Evolutionary conservation across 2,797 vertebrate genomes (phyloP).

Genomic region (Pelobates cultripes): DNA sequence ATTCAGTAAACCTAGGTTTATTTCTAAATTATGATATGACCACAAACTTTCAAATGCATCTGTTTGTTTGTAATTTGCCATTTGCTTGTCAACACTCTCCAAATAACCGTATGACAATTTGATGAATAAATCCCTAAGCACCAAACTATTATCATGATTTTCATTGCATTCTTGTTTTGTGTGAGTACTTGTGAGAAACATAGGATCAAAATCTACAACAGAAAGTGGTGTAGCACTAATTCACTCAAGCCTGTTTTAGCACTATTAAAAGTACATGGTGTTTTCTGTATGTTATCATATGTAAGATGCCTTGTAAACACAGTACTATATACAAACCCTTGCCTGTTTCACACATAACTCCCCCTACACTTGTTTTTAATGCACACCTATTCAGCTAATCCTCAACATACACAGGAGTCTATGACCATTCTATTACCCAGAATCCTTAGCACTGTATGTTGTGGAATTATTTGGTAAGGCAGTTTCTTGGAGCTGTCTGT

Average conservation of each 20-base stretch:
- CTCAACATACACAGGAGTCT: slow-evolving; percentile 20
- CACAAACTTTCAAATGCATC: too few species aligned
- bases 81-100: too few species aligned
- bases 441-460: slow-evolving; percentile 40
- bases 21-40: too few species aligned
- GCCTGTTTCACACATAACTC: slow-evolving; percentile 6
- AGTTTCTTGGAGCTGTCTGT: slow-evolving; percentile 38
- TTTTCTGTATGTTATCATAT: not conserved
- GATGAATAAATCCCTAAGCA: too few species aligned
- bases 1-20: too few species aligned
- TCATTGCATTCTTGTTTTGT: not conserved
- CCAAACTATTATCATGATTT: too few species aligned
- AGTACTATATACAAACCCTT: not conserved
- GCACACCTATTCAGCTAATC: slow-evolving; percentile 35
- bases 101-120: too few species aligned
- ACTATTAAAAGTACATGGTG: not conserved
- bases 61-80: too few species aligned
- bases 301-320: not conserved
- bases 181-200: not conserved
- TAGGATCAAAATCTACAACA: not conserved
- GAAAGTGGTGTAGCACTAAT: too few species aligned
- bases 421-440: slow-evolving; percentile 32
- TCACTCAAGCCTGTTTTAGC: too few species aligned
- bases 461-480: slow-evolving; percentile 52
- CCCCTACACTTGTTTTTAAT: slow-evolving; percentile 6